Base-by-base conservation (phyloP, 2,797 vertebrate genomes). In the Sebastes miniatus region DNA sequence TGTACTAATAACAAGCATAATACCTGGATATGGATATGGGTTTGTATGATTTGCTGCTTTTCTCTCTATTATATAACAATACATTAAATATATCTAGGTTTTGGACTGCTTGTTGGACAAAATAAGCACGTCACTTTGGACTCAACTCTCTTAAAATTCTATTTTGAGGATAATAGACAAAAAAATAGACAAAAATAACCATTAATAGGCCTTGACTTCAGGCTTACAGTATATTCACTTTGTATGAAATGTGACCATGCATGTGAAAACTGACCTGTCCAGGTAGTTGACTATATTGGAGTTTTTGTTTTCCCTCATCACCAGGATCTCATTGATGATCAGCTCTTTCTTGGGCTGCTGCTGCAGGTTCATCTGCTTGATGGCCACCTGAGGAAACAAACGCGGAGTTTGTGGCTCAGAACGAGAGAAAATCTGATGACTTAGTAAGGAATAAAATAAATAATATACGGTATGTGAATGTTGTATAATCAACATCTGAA, bases 221-320 rank as follows among this genome's bases (percentile, higher is more conserved):
- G 16, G 13, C 47, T 43, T 43, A 43, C 14, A 16, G 29, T 13
- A 5, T 39, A 25, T n/a, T 43, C 3, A 12, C 8, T 11, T 6
- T 29, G 25, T 39, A 14, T 66, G 18, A 57, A 47, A 57, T 24
- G 4, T 78, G 58, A 24, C 56, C 16, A 2, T 54, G 56, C 25
- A 5, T 64, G 10, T 39, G n/a, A 58, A 77, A 67, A 52, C 96
- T 89, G 82, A 99, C 98, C 98, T 99, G 96, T 99, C 98, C 95
- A 99, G 96, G 94, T 99, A 99, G 94, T 99, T 99, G 69, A 99
- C 98, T 80, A 99, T 99, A 84, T 99, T 99, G 47, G 97, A 96
- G 94, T 99, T 99, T 93, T 99, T 99, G 97, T 99, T 99, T 99
- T 99, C 98, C 98, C 98, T 99, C 98, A 99, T 99, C 94, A 99